These are phyloP conservation scores for Zosterops pallidus DNA, from an alignment of 2,113 vertebrate genomes.

Conservation along the genomic window DNA sequence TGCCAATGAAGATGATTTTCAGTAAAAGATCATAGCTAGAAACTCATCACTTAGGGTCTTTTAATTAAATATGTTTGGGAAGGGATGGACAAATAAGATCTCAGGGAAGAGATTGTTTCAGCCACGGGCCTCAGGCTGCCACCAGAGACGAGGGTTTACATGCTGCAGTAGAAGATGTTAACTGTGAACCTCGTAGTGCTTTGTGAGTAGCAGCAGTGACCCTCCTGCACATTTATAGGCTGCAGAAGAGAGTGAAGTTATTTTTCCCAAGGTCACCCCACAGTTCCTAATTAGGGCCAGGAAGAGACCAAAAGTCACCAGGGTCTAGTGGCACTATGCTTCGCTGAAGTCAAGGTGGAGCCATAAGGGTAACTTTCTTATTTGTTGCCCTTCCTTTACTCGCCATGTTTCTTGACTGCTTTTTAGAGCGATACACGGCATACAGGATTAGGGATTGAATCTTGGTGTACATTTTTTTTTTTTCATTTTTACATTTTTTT, in stretches of 20 bases:
- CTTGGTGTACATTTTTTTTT: not conserved
- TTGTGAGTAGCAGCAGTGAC: accelerated
- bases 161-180: not conserved
- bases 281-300: not conserved
- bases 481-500: too few species aligned
- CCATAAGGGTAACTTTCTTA: not conserved
- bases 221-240: not conserved
- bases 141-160: accelerated
- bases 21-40: not conserved
- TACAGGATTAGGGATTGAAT: not conserved
- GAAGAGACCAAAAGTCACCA: not conserved
- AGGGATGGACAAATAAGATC: not conserved
- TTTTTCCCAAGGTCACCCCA: not conserved
- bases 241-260: not conserved
- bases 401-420: not conserved
- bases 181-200: accelerated
- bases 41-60: not conserved
- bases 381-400: not conserved
- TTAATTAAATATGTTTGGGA: not conserved
- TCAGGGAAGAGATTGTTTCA: not conserved
- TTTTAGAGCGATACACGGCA: not conserved
- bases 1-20: not conserved
- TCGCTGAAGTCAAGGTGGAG: accelerated
- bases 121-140: not conserved
- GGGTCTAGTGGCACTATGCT: not conserved